Base-by-base conservation (phyloP, 2,888 invertebrate genomes). In the Tipula vernalis region DNA sequence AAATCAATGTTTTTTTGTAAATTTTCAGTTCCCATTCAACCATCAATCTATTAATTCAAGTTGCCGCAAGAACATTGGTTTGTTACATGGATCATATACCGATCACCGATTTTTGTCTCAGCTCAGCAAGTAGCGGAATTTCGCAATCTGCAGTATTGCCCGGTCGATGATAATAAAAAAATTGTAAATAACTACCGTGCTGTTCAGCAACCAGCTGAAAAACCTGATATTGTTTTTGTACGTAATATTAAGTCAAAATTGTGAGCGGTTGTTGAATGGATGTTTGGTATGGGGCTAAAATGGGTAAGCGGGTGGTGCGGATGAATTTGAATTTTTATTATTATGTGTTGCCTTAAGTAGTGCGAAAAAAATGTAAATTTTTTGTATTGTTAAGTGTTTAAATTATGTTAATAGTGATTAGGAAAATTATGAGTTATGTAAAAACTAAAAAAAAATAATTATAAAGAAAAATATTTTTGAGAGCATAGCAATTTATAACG, bases 51-150 rank as follows among this genome's bases (percentile, higher is more conserved):
- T 71, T 71, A 71, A 71, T 71, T 71, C 28, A 71, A 71, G 71
- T 28, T 28, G 28, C 10, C 28, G 28, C 71, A 28, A 71, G 71
- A 71, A 71, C 71, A 28, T 71, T 28, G 71, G 95, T n/a, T n/a
- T 89, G 95, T 95, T 85, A 95, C 95, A 4, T 95, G 95, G 95
- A 95, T 95, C 88, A 94, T 95, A 87, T 95, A 95, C 89, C 93
- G 95, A 87, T 94, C 93, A 86, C 95, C 95, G 3, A 94, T 95
- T 87, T 93, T 94, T 88, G 94, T 95, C 88, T 95, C 95, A 15
- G 91, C 92, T 88, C 93, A 94, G 89, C 95, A 95, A 93, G 95
- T 95, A 90, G 87, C 85, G 15, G 71, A 71, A 83, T 86, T 87
- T 86, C 86, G 86, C 15, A 87, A 86, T 36, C 42, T 91, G 88